phyloP scores from a whole-genome alignment of 1,140 invertebrate genomes.

The Polypedilum pembai region DNA sequence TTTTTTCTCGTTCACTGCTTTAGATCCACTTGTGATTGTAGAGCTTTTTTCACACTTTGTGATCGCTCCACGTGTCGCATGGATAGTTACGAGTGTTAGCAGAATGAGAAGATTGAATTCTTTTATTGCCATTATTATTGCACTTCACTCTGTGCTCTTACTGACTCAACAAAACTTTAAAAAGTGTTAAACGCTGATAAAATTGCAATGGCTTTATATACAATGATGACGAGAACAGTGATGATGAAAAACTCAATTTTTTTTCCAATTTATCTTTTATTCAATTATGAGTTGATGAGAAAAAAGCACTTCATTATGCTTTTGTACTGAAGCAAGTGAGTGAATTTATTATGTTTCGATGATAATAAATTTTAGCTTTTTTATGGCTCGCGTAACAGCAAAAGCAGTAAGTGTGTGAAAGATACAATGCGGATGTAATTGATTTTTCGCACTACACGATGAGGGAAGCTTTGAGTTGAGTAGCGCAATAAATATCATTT shows the following conservation, averaged over 20 bases:
- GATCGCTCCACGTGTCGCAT: not conserved
- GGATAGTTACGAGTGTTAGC: constrained; percentile 20
- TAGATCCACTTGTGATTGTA: constrained; percentile 28
- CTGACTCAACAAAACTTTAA: not conserved
- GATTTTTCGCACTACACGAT: constrained; percentile 21
- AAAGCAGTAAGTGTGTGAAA: not conserved
- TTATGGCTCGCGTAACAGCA: not conserved
- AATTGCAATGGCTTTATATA: constrained; percentile 1
- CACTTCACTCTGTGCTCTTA: not conserved
- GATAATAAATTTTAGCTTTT: constrained; percentile 25
- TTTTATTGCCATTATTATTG: not conserved
- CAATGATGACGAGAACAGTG: too few relatives aligned
- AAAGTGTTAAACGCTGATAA: not conserved
- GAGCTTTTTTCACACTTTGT: constrained; percentile 24
- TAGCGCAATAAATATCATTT: not conserved
- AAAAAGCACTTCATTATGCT: constrained; percentile 11
- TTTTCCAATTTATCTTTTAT: too few relatives aligned
- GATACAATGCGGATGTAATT: constrained; percentile 20
- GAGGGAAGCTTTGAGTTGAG: not conserved
- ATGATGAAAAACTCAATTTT: too few relatives aligned
- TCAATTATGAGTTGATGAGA: not conserved
- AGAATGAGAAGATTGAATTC: not conserved
- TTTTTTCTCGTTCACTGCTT: constrained; percentile 25
- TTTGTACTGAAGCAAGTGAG: not conserved
- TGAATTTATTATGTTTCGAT: constrained; percentile 12